Percentiles rank a stretch among this genome's conserved stretches.
Conservation (phyloP, 1,140 invertebrate genomes). For the Caenorhabditis brenneri region DNA sequence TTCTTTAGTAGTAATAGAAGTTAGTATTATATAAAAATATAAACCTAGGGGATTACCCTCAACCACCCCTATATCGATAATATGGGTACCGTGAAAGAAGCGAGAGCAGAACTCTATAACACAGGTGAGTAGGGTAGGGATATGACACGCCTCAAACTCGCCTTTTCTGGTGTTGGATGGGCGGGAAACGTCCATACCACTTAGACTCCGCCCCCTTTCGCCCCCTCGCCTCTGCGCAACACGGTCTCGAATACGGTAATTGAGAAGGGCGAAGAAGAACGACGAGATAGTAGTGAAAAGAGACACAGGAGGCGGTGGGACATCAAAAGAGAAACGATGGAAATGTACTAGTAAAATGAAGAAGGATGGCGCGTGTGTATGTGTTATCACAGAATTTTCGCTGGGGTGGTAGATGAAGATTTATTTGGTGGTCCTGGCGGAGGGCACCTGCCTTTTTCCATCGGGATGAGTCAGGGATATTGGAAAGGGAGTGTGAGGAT, state of each 20-base stretch:
- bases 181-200: background rate
- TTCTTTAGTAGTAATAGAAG: background rate
- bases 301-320: background rate
- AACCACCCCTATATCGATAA: background rate
- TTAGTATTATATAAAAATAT: no score
- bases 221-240: background rate
- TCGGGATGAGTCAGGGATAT: background rate
- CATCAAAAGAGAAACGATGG: background rate
- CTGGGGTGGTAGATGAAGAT: background rate
- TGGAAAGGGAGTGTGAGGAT: background rate
- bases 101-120: no score
- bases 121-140: background rate
- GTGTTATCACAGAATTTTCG: background rate
- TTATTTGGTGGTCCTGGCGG: background rate
- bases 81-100: background rate
- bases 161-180: no score
- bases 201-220: background rate
- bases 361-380: background rate
- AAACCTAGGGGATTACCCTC: no score
- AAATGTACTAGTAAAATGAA: background rate
- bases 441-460: background rate
- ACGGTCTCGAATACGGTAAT: constrained; percentile 7
- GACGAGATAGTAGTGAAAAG: background rate
- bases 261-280: background rate
- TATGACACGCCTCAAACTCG: constrained; percentile 10